These are phyloP conservation scores for Microtus richardsoni DNA, from an alignment of 2,113 vertebrate species.

Conservation along the genomic window DNA sequence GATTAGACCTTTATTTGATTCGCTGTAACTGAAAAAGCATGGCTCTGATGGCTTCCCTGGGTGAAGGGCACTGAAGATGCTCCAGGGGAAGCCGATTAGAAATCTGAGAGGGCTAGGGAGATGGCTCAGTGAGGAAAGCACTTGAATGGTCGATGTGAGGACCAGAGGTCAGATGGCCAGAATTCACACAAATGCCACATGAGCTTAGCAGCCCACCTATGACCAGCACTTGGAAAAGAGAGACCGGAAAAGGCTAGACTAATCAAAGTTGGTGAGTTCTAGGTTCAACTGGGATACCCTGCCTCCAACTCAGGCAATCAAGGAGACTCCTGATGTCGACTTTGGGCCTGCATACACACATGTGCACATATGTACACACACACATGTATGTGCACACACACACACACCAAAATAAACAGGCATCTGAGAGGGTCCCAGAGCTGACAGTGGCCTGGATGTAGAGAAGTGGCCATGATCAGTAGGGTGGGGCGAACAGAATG, in stretches of 20 bases:
- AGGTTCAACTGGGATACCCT: not conserved
- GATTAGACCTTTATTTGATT: constrained; percentile 35
- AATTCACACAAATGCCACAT: not conserved
- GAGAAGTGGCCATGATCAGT: too few species aligned
- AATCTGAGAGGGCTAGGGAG: not conserved
- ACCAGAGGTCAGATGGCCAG: not conserved
- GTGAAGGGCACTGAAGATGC: not conserved
- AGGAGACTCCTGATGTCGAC: not conserved
- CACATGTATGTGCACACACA: not conserved
- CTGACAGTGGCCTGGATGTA: not conserved
- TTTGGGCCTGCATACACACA: not conserved
- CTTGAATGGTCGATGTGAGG: not conserved
- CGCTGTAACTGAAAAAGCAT: constrained; percentile 21
- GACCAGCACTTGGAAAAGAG: not conserved
- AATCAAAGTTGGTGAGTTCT: not conserved
- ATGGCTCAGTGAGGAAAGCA: not conserved
- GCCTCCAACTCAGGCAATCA: not conserved
- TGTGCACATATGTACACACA: not conserved
- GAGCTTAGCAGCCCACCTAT: not conserved
- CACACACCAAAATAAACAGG: not conserved
- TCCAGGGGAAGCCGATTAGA: not conserved
- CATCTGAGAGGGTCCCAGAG: too few species aligned
- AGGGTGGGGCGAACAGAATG: not conserved
- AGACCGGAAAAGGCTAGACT: not conserved
- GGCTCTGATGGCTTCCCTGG: not conserved